Conservation (phyloP, 2,888 invertebrate species). For the Linyphia triangularis region DNA sequence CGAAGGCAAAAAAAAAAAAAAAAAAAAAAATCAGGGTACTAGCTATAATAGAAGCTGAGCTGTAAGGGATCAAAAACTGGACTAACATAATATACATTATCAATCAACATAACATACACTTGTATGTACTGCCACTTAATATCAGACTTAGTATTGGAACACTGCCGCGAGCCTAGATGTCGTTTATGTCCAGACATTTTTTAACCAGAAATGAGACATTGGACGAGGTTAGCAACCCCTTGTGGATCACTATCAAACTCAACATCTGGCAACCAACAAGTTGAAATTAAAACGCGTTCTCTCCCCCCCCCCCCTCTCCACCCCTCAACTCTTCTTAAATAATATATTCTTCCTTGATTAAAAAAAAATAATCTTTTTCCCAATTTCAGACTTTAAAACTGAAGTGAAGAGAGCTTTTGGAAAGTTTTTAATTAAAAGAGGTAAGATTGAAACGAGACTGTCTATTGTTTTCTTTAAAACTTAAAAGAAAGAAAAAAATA, state of each 20-base stretch:
- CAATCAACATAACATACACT: too few species aligned
- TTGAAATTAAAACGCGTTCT: conserved; percentile 54
- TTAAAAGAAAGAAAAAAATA: background rate
- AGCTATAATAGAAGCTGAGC: too few species aligned
- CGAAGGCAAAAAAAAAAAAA: too few species aligned
- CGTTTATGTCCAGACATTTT: background rate
- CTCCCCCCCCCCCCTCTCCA: too few species aligned
- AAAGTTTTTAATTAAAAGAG: conserved; percentile 69
- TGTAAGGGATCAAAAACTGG: too few species aligned
- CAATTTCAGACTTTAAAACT: conserved; percentile 48
- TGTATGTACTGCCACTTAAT: too few species aligned
- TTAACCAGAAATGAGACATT: background rate
- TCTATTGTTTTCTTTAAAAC: background rate
- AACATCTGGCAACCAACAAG: conserved; percentile 20
- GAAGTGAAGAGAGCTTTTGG: background rate
- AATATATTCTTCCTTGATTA: conserved; percentile 72
- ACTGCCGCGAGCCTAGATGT: too few species aligned
- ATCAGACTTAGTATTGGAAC: too few species aligned
- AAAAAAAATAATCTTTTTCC: conserved; percentile 16
- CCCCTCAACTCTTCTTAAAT: conserved; percentile 66
- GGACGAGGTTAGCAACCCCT: background rate
- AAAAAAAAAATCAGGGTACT: too few species aligned
- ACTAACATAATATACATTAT: too few species aligned
- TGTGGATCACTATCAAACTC: background rate
- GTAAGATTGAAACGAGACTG: conserved; percentile 26